These are phyloP conservation scores for Pinna nobilis DNA, from an alignment of 1,140 invertebrate species.

Conservation along the genomic window DNA sequence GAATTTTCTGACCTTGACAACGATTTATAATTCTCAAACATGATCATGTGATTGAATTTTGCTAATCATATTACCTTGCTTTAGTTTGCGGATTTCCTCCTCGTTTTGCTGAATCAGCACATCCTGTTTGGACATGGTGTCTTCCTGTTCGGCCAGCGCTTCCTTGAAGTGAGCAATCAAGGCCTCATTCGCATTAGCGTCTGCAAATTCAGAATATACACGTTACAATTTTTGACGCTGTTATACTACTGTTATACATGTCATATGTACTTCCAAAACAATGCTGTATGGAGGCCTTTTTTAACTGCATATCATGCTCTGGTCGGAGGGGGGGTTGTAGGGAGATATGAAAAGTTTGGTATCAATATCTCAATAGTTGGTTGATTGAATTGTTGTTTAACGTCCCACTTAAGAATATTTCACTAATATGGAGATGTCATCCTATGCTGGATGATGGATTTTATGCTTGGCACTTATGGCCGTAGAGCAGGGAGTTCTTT, in stretches of 20 bases:
- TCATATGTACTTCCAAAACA: no score
- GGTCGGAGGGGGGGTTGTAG: background rate
- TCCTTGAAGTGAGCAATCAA: slow-evolving; percentile 49
- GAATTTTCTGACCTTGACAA: background rate
- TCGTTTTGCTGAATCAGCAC: slow-evolving; percentile 49
- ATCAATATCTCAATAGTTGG: no score
- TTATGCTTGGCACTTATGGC: no score
- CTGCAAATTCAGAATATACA: slow-evolving; percentile 26
- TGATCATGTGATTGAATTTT: background rate
- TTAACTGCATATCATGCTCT: background rate
- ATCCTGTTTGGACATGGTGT: slow-evolving; percentile 58
- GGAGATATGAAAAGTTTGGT: background rate
- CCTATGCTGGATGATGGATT: background rate
- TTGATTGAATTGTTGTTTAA: no score
- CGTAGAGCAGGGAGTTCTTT: no score
- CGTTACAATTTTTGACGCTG: background rate
- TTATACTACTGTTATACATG: background rate
- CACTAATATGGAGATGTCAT: no score
- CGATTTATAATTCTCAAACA: background rate
- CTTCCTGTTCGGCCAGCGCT: slow-evolving; percentile 50
- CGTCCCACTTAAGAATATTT: no score
- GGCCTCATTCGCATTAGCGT: slow-evolving; percentile 45
- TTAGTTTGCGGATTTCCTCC: slow-evolving; percentile 43
- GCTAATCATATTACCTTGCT: slow-evolving; percentile 30
- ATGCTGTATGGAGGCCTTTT: background rate